Conservation (phyloP, 2,113 vertebrate genomes). For the Burhinus bistriatus region DNA sequence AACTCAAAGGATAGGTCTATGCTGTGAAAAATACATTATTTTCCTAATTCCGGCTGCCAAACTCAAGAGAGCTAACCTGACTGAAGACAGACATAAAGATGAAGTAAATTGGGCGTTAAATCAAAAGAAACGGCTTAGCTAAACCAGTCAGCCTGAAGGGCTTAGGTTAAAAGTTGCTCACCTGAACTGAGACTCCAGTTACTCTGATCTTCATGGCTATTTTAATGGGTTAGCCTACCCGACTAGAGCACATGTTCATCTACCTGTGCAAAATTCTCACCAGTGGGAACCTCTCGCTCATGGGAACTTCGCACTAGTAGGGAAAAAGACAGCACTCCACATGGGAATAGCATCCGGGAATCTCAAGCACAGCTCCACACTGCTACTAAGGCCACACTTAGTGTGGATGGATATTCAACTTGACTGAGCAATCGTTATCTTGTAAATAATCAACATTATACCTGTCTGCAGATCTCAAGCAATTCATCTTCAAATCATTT, state of each 20-base stretch:
- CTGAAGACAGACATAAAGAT: neutral
- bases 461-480: neutral
- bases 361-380: neutral
- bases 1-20: neutral
- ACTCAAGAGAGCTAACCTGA: neutral
- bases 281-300: neutral
- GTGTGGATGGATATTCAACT: neutral
- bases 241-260: neutral
- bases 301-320: neutral
- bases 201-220: neutral
- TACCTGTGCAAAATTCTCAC: neutral
- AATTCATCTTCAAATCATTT: neutral
- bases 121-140: neutral
- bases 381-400: neutral
- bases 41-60: neutral
- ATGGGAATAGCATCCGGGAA: neutral
- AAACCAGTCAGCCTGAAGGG: neutral
- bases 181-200: neutral
- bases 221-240: neutral
- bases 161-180: neutral
- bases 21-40: neutral
- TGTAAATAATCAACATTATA: neutral
- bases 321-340: accelerated
- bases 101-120: neutral
- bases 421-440: neutral